phyloP scores from a whole-genome alignment of 2,113 vertebrate species.

The Apus apus region DNA sequence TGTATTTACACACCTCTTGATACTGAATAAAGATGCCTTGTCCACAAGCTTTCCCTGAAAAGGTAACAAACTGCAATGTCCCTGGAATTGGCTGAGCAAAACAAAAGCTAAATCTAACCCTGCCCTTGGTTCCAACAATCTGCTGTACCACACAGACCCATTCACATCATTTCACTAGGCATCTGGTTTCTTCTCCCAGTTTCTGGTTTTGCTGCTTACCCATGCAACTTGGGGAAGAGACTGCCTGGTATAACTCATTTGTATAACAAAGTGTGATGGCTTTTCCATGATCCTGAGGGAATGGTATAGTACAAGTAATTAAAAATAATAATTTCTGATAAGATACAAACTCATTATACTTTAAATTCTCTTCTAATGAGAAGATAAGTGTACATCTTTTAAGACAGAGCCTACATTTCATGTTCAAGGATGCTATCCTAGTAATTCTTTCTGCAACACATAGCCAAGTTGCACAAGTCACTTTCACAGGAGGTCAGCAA shows the following conservation, averaged over 20 bases:
- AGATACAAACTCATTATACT: not conserved
- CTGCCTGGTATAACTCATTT: not conserved
- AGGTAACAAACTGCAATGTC: not conserved
- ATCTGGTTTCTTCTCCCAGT: not conserved
- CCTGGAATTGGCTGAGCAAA: not conserved
- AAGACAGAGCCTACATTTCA: not conserved
- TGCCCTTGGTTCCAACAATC: not conserved
- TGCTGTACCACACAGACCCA: not conserved
- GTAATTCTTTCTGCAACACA: not conserved
- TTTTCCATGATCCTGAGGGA: not conserved
- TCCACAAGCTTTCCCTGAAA: not conserved
- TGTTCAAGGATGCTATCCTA: not conserved
- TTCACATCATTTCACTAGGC: not conserved
- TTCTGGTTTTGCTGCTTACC: not conserved
- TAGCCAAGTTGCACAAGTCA: not conserved
- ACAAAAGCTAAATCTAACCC: not conserved
- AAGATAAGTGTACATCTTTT: not conserved
- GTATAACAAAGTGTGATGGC: fast-evolving
- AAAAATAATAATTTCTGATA: not conserved
- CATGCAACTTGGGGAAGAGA: not conserved
- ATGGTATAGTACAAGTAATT: not conserved
- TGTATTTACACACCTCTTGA: not conserved
- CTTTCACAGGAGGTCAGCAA: constrained; percentile 20
- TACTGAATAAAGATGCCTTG: not conserved
- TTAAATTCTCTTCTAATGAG: not conserved